Percentiles rank a stretch among this genome's conserved stretches.
Evolutionary conservation across 2,113 vertebrate species (phyloP).

Genomic region (Anguilla rostrata): DNA sequence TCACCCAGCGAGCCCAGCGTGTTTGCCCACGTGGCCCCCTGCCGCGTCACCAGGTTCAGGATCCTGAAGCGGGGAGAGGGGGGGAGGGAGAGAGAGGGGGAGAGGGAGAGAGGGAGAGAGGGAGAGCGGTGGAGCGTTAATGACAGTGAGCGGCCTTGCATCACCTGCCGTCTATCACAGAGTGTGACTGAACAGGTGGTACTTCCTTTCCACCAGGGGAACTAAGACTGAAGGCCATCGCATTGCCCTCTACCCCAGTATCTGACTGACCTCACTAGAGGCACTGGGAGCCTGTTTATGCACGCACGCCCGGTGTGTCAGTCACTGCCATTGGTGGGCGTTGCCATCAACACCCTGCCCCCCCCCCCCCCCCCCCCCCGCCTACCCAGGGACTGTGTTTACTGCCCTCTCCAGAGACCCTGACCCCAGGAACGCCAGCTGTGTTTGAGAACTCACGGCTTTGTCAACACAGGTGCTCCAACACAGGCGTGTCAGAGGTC

Average conservation of each 20-base stretch:
- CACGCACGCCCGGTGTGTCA: neutral
- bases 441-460: slow-evolving; percentile 1
- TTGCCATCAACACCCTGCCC: too few relatives aligned
- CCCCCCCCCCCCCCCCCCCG: too few relatives aligned
- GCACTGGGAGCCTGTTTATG: neutral
- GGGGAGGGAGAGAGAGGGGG: too few relatives aligned
- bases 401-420: neutral
- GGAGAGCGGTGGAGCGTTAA: too few relatives aligned
- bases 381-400: neutral
- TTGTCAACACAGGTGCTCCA: slow-evolving; percentile 38
- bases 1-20: slow-evolving; percentile 84
- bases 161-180: neutral
- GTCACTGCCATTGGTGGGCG: neutral
- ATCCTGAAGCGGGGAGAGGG: slow-evolving; percentile 60
- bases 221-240: too few relatives aligned
- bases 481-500: neutral
- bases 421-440: slow-evolving; percentile 4
- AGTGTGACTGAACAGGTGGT: neutral
- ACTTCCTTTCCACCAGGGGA: too few relatives aligned
- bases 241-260: neutral
- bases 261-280: neutral
- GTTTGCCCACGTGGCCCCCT: slow-evolving; percentile 84
- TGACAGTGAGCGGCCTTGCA: neutral
- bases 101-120: neutral
- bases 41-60: slow-evolving; percentile 84